Base-by-base conservation (phyloP, 2,888 invertebrate species). In the Phengaris arion region DNA sequence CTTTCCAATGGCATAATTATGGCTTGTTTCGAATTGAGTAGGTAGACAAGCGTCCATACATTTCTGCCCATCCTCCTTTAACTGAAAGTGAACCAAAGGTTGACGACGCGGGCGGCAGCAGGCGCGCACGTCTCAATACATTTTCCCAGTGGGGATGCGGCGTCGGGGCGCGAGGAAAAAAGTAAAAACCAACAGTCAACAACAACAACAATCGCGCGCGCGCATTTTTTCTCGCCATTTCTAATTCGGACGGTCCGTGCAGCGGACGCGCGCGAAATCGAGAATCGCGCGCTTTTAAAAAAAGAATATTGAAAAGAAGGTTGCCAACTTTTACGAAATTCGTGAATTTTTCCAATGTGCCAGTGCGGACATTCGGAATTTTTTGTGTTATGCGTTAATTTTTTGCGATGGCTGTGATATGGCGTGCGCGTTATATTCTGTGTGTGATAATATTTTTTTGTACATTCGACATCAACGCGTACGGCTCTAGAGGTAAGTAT, bases 131-230 rank as follows among this genome's bases (percentile, higher is more conserved):
- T 64, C 80, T 80, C 81, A 22, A 83, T 85, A 81, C 84, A 85
- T 87, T 89, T 90, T 86, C 89, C 87, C 90, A 87, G 92, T 90
- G 93, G 92, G 92, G 93, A 86, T 86, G 84, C n/a, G 85, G 88
- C 91, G 89, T 88, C 87, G 86, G 86, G 84, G 84, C 83, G 83
- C 81, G 82, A 86, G 88, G 87, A 92, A 93, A 92, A 92, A 92
- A 91, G 90, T 89, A 90, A 92, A 92, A 92, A 89, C 88, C 89
- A 89, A 89, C 88, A 90, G 88, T 89, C 89, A 89, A 89, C 88
- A 90, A 89, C 88, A 90, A 89, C 87, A 89, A 87, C 88, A 83
- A 84, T 78, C 79, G 81, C 81, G 86, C 85, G 85, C 84, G 83
- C 84, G 86, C 81, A 86, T 88, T 89, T 90, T 91, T 91, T 87